A percentile compares a stretch with the other conserved stretches of the same genome.
Conservation (phyloP, 2,113 vertebrate genomes). For the Daubentonia madagascariensis region DNA sequence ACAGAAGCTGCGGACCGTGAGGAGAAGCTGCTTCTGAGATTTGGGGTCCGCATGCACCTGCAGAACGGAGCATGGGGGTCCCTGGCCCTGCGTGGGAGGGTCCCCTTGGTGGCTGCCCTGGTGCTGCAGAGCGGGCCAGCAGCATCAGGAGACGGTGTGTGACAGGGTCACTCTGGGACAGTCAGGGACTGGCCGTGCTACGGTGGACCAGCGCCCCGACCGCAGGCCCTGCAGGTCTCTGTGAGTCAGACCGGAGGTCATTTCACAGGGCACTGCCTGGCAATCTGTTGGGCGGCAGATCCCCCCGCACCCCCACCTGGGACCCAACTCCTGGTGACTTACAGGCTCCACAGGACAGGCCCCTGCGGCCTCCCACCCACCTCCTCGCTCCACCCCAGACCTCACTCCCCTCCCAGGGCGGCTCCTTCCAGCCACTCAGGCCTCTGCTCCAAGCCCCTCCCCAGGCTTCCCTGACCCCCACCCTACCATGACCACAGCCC, state of each 20-base stretch:
- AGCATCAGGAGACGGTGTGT: not conserved
- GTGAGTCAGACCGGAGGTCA: too few relatives aligned
- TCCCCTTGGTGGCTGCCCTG: not conserved
- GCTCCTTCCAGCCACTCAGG: not conserved
- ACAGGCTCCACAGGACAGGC: accelerated
- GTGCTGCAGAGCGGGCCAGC: accelerated
- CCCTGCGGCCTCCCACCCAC: not conserved
- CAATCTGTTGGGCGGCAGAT: not conserved
- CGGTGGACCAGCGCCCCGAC: too few relatives aligned
- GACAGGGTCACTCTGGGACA: not conserved
- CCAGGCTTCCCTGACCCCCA: too few relatives aligned
- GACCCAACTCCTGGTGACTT: too few relatives aligned
- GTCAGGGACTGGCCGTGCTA: not conserved
- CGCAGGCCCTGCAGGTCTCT: not conserved
- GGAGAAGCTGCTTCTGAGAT: not conserved
- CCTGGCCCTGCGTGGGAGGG: not conserved
- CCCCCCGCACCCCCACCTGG: not conserved
- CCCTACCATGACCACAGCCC: not conserved
- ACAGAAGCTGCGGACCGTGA: not conserved
- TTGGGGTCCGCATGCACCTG: too few relatives aligned
- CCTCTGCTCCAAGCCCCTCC: not conserved
- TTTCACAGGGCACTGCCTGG: not conserved
- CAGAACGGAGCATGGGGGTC: not conserved
- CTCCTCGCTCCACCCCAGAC: not conserved
- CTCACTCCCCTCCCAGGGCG: accelerated